These are phyloP conservation scores for Leucoma salicis DNA, from an alignment of 2,888 invertebrate species.

Conservation along the genomic window DNA sequence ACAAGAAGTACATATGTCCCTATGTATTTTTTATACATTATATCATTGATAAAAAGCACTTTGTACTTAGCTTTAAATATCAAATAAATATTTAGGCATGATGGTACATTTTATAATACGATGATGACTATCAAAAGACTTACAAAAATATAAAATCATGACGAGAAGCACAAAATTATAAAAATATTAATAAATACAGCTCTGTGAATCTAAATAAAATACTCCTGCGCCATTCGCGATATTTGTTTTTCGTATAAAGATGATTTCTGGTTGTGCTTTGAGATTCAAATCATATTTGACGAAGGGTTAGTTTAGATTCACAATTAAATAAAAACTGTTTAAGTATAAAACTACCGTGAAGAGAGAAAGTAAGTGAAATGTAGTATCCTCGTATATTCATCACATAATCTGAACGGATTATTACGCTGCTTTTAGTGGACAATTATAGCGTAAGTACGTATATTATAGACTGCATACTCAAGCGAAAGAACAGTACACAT, in stretches of 20 bases:
- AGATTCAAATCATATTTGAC: slow-evolving; percentile 23
- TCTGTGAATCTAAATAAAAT: slow-evolving; percentile 10
- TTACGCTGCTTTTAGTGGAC: too few species aligned
- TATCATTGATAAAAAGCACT: slow-evolving; percentile 69
- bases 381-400: too few species aligned
- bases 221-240: slow-evolving; percentile 8
- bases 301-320: slow-evolving; percentile 9
- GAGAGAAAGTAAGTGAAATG: too few species aligned
- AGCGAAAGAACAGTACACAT: too few species aligned
- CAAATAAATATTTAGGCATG: slow-evolving; percentile 30
- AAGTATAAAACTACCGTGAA: neutral
- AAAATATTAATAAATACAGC: slow-evolving; percentile 5
- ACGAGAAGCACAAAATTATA: slow-evolving; percentile 9
- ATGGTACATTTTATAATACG: slow-evolving; percentile 14
- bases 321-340: neutral
- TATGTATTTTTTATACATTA: slow-evolving; percentile 41
- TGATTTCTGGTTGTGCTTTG: slow-evolving; percentile 12
- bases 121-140: slow-evolving; percentile 16
- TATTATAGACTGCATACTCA: too few species aligned
- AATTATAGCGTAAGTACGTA: too few species aligned
- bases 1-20: slow-evolving; percentile 52
- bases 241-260: slow-evolving; percentile 1
- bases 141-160: slow-evolving; percentile 21
- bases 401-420: too few species aligned
- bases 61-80: slow-evolving; percentile 71